Evolutionary conservation across 2,888 invertebrate species (phyloP), one percentile per base, ranked within the genome.

Genomic region (Hirtodrosophila alboralis): DNA sequence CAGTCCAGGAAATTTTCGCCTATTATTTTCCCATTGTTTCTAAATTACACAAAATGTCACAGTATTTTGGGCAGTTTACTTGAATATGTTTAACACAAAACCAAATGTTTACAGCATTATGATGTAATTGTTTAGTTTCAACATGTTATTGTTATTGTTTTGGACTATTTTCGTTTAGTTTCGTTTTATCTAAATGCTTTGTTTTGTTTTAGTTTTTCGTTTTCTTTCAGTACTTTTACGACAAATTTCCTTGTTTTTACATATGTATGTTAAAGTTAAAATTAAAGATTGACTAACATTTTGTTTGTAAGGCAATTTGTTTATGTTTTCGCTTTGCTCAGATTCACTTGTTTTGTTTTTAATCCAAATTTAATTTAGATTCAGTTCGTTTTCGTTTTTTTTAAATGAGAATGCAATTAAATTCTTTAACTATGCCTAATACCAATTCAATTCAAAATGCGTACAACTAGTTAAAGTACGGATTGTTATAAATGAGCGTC

Each of bases 351-450:
- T 73, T 45, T 83, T 66, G 78, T 78, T 86, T 81, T 81, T 63
- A 65, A 86, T 81, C 81, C 86, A 81, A 81, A 81, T 81, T 84
- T 60, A 81, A 81, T 81, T 81, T 81, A 81, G 81, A 81, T 81
- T 72, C 72, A 83, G 83, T 85, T 68, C 70, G 49, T 63, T 86
- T 43, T 28, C 41, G 66, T 59, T 59, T 30, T 54, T 67, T 80
- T 76, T 57, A 30, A 47, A 73, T 49, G 28, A 60, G 60, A 69
- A 69, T 66, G 44, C 40, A 58, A 75, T 57, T 60, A 61, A 71
- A 71, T 84, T 67, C 57, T 56, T 68, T 38, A 28, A 48, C 51
- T 73, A 73, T 36, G 44, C 30, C 53, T 54, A 67, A 67, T 51
- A 16, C 34, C 43, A 68, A 61, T 73, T 71, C 28, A 47, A 41